Conservation (phyloP, 2,113 vertebrate species). For the Gopherus evgoodei region DNA sequence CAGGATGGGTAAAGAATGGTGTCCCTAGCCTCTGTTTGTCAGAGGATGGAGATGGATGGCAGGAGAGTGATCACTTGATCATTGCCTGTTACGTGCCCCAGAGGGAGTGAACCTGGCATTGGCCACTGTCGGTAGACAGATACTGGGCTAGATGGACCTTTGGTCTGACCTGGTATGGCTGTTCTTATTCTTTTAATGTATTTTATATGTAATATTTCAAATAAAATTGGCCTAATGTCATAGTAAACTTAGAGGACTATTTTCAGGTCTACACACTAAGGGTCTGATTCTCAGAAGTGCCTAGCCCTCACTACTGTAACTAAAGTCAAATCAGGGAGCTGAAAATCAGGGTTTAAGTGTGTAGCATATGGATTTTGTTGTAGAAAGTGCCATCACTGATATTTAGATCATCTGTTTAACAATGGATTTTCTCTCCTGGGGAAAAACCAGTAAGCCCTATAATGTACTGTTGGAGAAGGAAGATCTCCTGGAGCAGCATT, state of each 20-base stretch:
- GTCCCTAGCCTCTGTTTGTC: no score
- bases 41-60: no score
- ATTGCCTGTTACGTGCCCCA: no score
- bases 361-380: accelerated
- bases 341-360: accelerated
- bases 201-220: neutral
- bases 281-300: accelerated
- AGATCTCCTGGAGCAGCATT: accelerated
- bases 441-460: accelerated
- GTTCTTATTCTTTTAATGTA: accelerated
- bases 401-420: neutral
- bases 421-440: neutral
- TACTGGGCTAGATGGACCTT: no score
- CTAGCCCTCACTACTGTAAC: accelerated
- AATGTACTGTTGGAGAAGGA: accelerated
- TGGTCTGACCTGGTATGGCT: no score
- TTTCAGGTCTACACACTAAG: accelerated
- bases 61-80: no score
- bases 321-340: accelerated
- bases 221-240: neutral
- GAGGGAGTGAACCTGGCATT: no score
- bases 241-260: accelerated
- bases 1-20: no score
- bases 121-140: no score
- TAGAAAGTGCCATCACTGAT: accelerated